Evolutionary conservation across 1,140 invertebrate genomes (phyloP).

Genomic region (Amyelois transitella): DNA sequence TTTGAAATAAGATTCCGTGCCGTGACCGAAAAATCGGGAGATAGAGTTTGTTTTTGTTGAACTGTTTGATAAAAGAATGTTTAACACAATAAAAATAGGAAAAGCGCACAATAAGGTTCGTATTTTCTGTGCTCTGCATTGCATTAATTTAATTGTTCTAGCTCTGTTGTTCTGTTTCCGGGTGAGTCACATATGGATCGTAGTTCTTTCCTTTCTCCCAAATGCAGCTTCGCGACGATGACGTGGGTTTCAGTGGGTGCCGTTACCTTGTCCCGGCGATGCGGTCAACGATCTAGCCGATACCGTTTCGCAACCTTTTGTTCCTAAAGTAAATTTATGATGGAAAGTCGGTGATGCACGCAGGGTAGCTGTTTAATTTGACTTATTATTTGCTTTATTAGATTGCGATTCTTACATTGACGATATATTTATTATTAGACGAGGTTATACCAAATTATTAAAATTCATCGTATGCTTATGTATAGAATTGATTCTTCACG

Average conservation of each 20-base stretch:
- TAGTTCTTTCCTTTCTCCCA: conserved; percentile 14
- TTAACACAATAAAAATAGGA: no score
- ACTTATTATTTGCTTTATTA: no score
- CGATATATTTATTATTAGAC: no score
- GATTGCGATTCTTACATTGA: no score
- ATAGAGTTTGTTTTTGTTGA: background rate
- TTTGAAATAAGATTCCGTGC: no score
- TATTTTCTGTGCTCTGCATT: background rate
- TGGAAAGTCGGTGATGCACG: no score
- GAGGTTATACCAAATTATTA: no score
- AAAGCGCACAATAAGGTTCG: background rate
- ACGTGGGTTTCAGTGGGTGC: conserved; percentile 36
- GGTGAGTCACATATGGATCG: conserved; percentile 7
- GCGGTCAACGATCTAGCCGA: conserved; percentile 62
- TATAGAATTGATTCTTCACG: conserved; percentile 27
- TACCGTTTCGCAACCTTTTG: conserved; percentile 50
- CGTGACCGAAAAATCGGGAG: no score
- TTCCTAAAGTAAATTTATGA: no score
- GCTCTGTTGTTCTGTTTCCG: background rate
- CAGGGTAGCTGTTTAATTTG: no score
- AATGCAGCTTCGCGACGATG: conserved; percentile 19
- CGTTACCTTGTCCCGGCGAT: conserved; percentile 38
- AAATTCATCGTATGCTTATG: no score
- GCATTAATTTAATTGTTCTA: background rate
- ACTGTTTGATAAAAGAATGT: no score